Evolutionary conservation across 2,113 vertebrate species (phyloP).

Genomic region (Melanostigma gelatinosum): DNA sequence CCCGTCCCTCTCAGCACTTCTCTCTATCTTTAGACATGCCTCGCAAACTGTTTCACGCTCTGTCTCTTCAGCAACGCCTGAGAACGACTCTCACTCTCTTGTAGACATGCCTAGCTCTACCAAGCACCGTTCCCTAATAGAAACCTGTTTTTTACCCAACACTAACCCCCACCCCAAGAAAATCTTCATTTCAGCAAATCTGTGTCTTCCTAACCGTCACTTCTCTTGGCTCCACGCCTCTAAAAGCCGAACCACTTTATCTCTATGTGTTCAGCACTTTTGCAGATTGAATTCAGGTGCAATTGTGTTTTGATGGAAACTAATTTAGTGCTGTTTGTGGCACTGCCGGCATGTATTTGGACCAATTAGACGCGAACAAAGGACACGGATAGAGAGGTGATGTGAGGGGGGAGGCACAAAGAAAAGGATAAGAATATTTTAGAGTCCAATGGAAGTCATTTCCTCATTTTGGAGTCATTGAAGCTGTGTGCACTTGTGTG

Average conservation of each 20-base stretch:
- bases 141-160: conserved; percentile 54
- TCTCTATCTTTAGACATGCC: conserved; percentile 74
- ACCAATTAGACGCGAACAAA: conserved; percentile 56
- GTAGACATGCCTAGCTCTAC: conserved; percentile 45
- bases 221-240: conserved; percentile 24
- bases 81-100: conserved; percentile 40
- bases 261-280: conserved; percentile 62
- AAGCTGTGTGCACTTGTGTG: conserved; percentile 14
- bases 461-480: conserved; percentile 59
- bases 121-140: conserved; percentile 57
- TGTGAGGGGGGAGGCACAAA: conserved; percentile 41
- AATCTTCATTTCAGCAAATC: conserved; percentile 66
- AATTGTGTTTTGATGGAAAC: conserved; percentile 67
- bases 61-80: conserved; percentile 54
- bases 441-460: conserved; percentile 61
- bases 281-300: conserved; percentile 53
- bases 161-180: conserved; percentile 15
- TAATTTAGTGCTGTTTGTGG: conserved; percentile 61
- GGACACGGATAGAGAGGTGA: conserved; percentile 37
- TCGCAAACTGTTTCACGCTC: conserved; percentile 69
- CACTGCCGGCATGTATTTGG: conserved; percentile 30
- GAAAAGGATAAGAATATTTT: conserved; percentile 52
- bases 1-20: conserved; percentile 51
- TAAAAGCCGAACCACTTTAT: conserved; percentile 45
- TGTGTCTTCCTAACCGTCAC: conserved; percentile 41